A percentile compares a stretch with the other conserved stretches of the same genome.
Conservation (phyloP, 2,797 vertebrate species). For the Anabacerthia variegaticeps region DNA sequence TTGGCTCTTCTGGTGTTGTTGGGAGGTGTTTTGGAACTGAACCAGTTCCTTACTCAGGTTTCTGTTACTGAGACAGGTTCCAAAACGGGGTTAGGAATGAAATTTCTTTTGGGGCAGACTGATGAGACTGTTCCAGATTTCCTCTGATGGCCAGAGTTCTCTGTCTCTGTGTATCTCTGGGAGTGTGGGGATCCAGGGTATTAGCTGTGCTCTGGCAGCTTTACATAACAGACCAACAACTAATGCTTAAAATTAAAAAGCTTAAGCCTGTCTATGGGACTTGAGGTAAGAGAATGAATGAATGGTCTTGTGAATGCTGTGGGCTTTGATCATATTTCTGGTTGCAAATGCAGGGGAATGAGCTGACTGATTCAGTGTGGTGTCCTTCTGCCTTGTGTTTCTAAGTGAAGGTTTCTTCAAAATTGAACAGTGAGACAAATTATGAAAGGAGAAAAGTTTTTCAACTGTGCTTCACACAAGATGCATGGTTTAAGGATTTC, state of each 20-base stretch:
- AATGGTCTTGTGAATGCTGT: not conserved
- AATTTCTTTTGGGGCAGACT: not conserved
- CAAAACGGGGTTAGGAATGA: not conserved
- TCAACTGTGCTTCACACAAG: not conserved
- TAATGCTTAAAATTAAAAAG: not conserved
- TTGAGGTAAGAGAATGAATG: not conserved
- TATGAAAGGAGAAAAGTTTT: not conserved
- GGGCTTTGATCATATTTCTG: not conserved
- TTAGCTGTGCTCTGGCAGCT: not conserved
- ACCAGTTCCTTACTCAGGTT: not conserved
- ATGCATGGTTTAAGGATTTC: not conserved
- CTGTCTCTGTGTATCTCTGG: not conserved
- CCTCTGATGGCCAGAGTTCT: not conserved
- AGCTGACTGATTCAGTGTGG: not conserved
- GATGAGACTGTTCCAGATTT: not conserved
- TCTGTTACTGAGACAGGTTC: not conserved
- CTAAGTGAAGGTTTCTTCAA: not conserved
- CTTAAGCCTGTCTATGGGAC: not conserved
- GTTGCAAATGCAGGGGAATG: not conserved
- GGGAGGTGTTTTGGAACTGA: not conserved
- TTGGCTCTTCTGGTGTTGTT: not conserved
- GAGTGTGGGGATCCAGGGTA: not conserved
- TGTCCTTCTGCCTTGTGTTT: not conserved
- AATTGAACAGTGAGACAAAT: not conserved
- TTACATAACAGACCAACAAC: not conserved